Percentiles rank a stretch among this genome's conserved stretches.
These are phyloP conservation scores for Pseudocheirus occidentalis DNA, from an alignment of 2,797 vertebrate species.

Conservation along the genomic window DNA sequence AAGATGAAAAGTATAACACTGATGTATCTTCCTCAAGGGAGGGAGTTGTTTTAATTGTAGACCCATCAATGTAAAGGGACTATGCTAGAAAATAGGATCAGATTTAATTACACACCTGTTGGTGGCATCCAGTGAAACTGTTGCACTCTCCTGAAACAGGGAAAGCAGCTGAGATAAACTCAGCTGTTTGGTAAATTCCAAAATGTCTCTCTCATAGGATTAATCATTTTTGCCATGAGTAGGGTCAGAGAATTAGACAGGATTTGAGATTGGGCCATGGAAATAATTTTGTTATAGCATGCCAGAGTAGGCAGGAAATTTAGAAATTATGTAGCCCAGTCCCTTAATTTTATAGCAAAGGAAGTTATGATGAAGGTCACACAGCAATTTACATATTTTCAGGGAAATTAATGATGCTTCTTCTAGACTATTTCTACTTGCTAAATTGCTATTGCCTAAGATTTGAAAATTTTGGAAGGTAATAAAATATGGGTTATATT, in stretches of 20 bases:
- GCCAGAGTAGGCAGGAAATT: neutral
- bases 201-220: slow-evolving; percentile 69
- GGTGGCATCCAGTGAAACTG: slow-evolving; percentile 79
- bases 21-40: slow-evolving; percentile 84
- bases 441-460: slow-evolving; percentile 33
- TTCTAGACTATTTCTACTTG: slow-evolving; percentile 36
- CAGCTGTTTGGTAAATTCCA: slow-evolving; percentile 73
- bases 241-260: slow-evolving; percentile 64
- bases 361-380: slow-evolving; percentile 55
- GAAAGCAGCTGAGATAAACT: slow-evolving; percentile 71
- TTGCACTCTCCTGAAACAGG: slow-evolving; percentile 74
- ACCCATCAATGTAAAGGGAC: slow-evolving; percentile 82
- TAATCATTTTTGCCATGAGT: slow-evolving; percentile 65
- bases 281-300: neutral
- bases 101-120: slow-evolving; percentile 87
- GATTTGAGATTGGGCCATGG: slow-evolving; percentile 32
- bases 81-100: slow-evolving; percentile 83
- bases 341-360: slow-evolving; percentile 61
- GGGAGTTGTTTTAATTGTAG: slow-evolving; percentile 85
- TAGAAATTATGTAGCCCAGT: slow-evolving; percentile 61
- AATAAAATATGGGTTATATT: neutral
- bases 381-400: slow-evolving; percentile 32
- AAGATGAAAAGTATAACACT: slow-evolving; percentile 84
- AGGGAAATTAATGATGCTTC: slow-evolving; percentile 50
- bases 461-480: slow-evolving; percentile 29